phyloP scores from a whole-genome alignment of 2,797 vertebrate genomes.

The Adrianichthys oophorus region DNA sequence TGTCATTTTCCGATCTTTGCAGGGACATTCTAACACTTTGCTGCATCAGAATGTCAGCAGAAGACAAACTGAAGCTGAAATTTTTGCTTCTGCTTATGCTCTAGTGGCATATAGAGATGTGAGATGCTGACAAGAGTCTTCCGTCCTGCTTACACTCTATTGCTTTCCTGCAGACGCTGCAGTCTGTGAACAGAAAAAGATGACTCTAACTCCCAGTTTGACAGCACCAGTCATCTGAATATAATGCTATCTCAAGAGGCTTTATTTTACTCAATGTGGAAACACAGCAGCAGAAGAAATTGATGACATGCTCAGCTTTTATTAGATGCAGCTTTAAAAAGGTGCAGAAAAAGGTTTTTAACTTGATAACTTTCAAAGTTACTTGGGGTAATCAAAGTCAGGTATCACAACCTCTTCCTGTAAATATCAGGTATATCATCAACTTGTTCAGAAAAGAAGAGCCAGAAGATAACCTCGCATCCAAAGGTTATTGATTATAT shows the following conservation, averaged over 20 bases:
- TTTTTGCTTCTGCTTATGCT: slow-evolving; percentile 5
- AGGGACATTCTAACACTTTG: not conserved
- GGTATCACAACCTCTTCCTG: no score
- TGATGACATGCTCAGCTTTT: not conserved
- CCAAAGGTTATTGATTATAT: no score
- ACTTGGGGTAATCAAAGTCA: no score
- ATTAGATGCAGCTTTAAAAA: not conserved
- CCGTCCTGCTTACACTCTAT: not conserved
- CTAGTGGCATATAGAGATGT: slow-evolving; percentile 9
- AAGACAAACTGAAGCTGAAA: not conserved
- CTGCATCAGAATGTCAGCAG: not conserved
- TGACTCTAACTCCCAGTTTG: slow-evolving; percentile 38
- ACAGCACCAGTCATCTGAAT: slow-evolving; percentile 48
- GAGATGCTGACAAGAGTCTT: slow-evolving; percentile 32
- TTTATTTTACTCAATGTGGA: slow-evolving; percentile 41
- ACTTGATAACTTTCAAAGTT: no score
- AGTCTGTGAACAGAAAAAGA: slow-evolving; percentile 49
- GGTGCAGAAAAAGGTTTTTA: no score
- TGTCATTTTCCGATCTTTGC: not conserved
- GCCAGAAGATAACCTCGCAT: no score
- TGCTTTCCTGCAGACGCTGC: slow-evolving; percentile 26
- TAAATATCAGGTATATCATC: no score
- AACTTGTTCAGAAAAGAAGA: no score
- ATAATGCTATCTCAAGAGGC: slow-evolving; percentile 37
- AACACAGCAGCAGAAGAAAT: slow-evolving; percentile 34